Conservation (phyloP, 1,140 invertebrate genomes). For the Dinothrombium tinctorium region DNA sequence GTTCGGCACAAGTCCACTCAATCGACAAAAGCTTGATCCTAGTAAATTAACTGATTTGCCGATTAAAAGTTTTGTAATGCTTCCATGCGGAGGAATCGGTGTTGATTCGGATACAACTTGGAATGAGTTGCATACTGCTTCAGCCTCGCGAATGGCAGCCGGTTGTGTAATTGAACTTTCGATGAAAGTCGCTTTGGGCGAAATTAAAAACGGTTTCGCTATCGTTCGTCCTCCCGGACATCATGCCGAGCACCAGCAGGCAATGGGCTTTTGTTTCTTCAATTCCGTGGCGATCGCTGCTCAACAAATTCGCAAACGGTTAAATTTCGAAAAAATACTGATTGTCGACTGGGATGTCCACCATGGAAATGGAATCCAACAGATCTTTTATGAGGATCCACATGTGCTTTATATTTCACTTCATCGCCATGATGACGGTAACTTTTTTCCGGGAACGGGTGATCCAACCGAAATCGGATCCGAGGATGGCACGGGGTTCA, state of each 20-base stretch:
- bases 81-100: slow-evolving; percentile 86
- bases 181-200: slow-evolving; percentile 32
- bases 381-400: slow-evolving; percentile 90
- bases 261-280: slow-evolving; percentile 99
- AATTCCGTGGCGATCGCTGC: slow-evolving; percentile 96
- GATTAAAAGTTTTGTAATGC: slow-evolving; percentile 62
- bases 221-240: slow-evolving; percentile 93
- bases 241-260: slow-evolving; percentile 85
- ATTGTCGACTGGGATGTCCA: slow-evolving; percentile 99
- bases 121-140: slow-evolving; percentile 83
- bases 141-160: slow-evolving; percentile 77
- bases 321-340: slow-evolving; percentile 64
- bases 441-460: slow-evolving; percentile 97
- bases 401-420: slow-evolving; percentile 85
- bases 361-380: slow-evolving; percentile 97
- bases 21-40: slow-evolving; percentile 57
- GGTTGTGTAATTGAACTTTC: slow-evolving; percentile 85
- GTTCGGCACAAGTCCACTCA: slow-evolving; percentile 55
- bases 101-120: slow-evolving; percentile 94
- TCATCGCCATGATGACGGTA: slow-evolving; percentile 96
- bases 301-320: slow-evolving; percentile 54
- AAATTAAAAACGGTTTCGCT: slow-evolving; percentile 63
- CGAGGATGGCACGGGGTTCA: slow-evolving; percentile 67
- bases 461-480: slow-evolving; percentile 55
- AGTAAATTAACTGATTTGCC: slow-evolving; percentile 44